Base-by-base conservation (phyloP, 2,888 invertebrate genomes). In the Criorhina ranunculi region DNA sequence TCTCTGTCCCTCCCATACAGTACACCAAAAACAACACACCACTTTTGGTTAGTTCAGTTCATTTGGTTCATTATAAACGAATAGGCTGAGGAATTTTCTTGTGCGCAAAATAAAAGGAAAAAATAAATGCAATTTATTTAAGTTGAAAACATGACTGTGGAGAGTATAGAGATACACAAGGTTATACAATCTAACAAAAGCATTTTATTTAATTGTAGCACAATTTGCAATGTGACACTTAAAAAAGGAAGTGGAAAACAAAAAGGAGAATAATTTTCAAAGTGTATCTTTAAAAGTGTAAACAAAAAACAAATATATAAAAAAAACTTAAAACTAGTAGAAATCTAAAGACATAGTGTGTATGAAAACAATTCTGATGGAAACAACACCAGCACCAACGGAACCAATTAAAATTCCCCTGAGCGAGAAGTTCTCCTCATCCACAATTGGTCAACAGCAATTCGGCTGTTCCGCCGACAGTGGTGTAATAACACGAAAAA, bases 401-500 rank as follows among this genome's bases (percentile, higher is more conserved):
- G 88, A 89, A 72, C 91, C 91, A 35, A 91, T 91, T 80, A 89
- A 89, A 81, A 91, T 91, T 72, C 91, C 91, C 35, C 51, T 90
- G 73, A 86, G 78, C 86, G 91, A 90, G 77, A 88, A 89, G n/a
- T 91, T 91, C 87, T 88, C 90, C 33, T 89, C 90, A 79, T 83
- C 83, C 62, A 64, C 73, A 44, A 82, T 78, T 82, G 82, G 77
- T 78, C 82, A 82, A n/a, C 91, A 91, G 87, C 88, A 90, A 11
- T 90, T 90, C 11, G 90, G 89, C 19, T 90, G 91, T 12, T 91
- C 91, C 11, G 90, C 90, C 12, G 91, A 91, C 86, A 91, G 91
- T 87, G 91, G 91, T 44, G 76, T 75, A 15, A 82, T 77, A 1
- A 73, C 70, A 17, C 66, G 86, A 29, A 86, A 87, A 49, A 78